These are phyloP conservation scores for Cheilinus undulatus DNA, from an alignment of 2,113 vertebrate genomes.

Conservation along the genomic window DNA sequence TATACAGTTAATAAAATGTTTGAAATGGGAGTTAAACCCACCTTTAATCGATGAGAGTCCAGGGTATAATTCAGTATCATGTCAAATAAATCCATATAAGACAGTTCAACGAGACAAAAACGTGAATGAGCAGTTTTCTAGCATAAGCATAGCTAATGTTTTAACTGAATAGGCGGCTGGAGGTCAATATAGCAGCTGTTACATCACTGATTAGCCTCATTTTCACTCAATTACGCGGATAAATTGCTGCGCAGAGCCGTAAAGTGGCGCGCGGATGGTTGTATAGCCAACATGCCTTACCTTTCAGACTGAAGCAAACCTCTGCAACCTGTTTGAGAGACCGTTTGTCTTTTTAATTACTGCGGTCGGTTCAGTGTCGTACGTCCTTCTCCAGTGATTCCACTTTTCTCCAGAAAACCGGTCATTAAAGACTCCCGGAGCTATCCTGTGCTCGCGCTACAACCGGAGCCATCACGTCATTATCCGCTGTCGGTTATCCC, in stretches of 20 bases:
- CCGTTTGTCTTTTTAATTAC: neutral
- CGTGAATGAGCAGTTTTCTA: slow-evolving; percentile 4
- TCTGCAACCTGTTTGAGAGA: slow-evolving; percentile 54
- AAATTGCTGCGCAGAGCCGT: slow-evolving; percentile 17
- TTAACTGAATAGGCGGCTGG: slow-evolving; percentile 1
- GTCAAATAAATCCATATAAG: neutral
- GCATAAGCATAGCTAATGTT: neutral
- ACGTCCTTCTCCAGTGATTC: slow-evolving; percentile 28
- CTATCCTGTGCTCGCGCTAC: slow-evolving; percentile 26
- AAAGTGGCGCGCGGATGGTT: slow-evolving; percentile 9
- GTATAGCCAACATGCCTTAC: slow-evolving; percentile 37
- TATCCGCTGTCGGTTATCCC: slow-evolving; percentile 19
- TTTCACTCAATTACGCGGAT: slow-evolving; percentile 46
- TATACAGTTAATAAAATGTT: neutral
- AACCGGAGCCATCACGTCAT: slow-evolving; percentile 58
- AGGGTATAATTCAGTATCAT: neutral
- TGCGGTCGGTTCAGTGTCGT: neutral
- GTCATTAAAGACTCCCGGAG: slow-evolving; percentile 34
- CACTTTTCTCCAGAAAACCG: slow-evolving; percentile 24
- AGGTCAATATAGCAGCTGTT: slow-evolving; percentile 35
- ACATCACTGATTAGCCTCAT: slow-evolving; percentile 36
- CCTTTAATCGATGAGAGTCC: neutral
- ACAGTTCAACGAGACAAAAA: neutral
- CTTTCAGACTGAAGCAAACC: slow-evolving; percentile 32
- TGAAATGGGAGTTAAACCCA: neutral